These are phyloP conservation scores for Melieria crassipennis DNA, from an alignment of 2,888 invertebrate genomes.

Conservation along the genomic window DNA sequence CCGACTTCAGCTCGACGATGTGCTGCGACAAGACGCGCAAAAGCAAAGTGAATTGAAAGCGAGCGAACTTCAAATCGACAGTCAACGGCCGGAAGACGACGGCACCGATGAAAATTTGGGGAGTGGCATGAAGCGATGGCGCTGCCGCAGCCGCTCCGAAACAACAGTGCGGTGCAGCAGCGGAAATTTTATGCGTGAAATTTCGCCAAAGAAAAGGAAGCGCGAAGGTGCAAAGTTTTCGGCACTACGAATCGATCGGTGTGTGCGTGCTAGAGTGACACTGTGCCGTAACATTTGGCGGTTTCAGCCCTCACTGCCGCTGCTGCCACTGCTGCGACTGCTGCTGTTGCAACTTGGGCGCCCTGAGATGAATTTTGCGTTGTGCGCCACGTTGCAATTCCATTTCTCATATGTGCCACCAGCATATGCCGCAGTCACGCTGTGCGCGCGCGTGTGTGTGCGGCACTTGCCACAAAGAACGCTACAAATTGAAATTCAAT, in stretches of 20 bases:
- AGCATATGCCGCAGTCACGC: neutral
- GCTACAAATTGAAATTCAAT: conserved; percentile 29
- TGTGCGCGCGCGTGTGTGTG: neutral
- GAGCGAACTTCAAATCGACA: no score
- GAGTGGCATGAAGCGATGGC: neutral
- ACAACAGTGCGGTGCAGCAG: no score
- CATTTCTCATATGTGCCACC: neutral
- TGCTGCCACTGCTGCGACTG: neutral
- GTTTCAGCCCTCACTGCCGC: neutral
- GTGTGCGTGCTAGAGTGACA: neutral
- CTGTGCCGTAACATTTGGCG: neutral
- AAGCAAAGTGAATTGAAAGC: no score
- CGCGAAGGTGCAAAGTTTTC: no score
- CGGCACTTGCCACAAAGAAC: neutral
- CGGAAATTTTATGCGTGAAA: no score
- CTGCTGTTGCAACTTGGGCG: neutral
- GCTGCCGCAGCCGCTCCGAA: neutral
- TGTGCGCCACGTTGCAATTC: neutral
- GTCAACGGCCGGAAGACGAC: no score
- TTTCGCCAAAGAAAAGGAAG: no score
- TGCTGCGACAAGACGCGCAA: no score
- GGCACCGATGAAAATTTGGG: no score
- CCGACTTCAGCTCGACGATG: no score
- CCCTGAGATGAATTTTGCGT: neutral
- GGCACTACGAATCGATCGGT: no score